phyloP scores from a whole-genome alignment of 2,888 invertebrate species.

The Blastobasis adustella region DNA sequence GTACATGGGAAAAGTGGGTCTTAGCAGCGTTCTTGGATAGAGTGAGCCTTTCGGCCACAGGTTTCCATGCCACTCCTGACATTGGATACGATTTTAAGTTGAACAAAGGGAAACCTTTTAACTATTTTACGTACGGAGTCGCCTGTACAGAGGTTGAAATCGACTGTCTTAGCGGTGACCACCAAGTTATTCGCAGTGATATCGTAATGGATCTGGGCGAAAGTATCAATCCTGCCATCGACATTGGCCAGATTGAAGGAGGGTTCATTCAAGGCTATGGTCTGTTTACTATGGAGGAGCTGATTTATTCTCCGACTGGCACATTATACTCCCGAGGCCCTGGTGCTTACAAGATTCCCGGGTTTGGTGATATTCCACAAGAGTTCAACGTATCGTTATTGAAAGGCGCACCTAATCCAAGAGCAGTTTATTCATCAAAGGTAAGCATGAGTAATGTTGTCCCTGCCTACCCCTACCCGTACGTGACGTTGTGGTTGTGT shows the following conservation, averaged over 20 bases:
- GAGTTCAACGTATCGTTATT: constrained; percentile 95
- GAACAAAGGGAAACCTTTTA: constrained; percentile 83
- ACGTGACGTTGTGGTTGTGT: no score
- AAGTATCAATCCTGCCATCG: constrained; percentile 96
- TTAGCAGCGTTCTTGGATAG: constrained; percentile 83
- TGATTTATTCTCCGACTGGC: constrained; percentile 90
- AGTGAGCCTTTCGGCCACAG: constrained; percentile 87
- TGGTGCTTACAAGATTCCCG: constrained; percentile 95
- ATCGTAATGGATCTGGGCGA: constrained; percentile 98
- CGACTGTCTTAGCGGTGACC: constrained; percentile 95
- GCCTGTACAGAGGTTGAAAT: constrained; percentile 93
- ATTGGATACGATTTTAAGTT: constrained; percentile 82
- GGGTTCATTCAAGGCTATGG: constrained; percentile 97
- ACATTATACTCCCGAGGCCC: constrained; percentile 90
- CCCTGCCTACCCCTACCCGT: no score
- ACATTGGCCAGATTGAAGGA: constrained; percentile 97
- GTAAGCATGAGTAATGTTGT: constrained; percentile 53
- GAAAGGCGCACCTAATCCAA: constrained; percentile 91
- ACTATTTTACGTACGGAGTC: constrained; percentile 91
- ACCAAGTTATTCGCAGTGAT: constrained; percentile 89
- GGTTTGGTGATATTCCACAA: constrained; percentile 92
- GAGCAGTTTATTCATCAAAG: constrained; percentile 97
- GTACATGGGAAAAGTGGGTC: constrained; percentile 91
- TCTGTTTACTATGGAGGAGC: constrained; percentile 91
- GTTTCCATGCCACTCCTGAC: constrained; percentile 86